Base-by-base conservation (phyloP, 2,113 vertebrate species). In the Gallinago media region DNA sequence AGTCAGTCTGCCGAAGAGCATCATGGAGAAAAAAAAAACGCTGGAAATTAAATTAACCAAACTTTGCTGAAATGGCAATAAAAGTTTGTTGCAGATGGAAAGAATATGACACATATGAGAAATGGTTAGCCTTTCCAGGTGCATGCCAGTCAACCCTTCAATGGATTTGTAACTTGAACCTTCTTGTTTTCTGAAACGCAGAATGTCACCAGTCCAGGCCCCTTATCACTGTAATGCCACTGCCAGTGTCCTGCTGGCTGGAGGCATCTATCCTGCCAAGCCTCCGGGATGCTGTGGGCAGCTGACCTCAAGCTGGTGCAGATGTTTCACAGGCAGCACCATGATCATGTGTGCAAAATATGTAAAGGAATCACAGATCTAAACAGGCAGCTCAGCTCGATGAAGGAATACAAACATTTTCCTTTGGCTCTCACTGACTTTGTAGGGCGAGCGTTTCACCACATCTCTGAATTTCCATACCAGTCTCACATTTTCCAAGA, bases 21-120 rank as follows among this genome's bases (percentile, higher is more conserved):
- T 36, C 73, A 76, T 5, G 8, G 75, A 52, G 77, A 9, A 78
- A 86, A 20, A 34, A 86, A 85, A 96, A 84, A 3, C 5, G 7
- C 68, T 94, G 73, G 70, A 89, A 96, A 93, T 54, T 4, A 87
- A 85, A 78, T 87, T 31, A 92, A 84, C 29, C 38, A 77, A 73
- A 47, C 42, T 71, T 91, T 78, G 68, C 83, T 95, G 89, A 92
- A 91, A 91, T 74, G 31, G 52, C 73, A 92, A 7, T 88, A 74
- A 89, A 92, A 70, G 11, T 23, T 50, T 80, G 32, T 52, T 94
- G 89, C 79, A 94, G 26, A 94, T 42, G 79, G 68, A 92, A 94
- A 78, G 73, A 91, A 66, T 63, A 89, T 12, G 65, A 84, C 38
- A 21, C 11, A 16, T 40, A 81, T 21, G 34, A 91, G 84, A 81